Evolutionary conservation across 2,113 vertebrate species (phyloP).

Genomic region (Canis aureus): DNA sequence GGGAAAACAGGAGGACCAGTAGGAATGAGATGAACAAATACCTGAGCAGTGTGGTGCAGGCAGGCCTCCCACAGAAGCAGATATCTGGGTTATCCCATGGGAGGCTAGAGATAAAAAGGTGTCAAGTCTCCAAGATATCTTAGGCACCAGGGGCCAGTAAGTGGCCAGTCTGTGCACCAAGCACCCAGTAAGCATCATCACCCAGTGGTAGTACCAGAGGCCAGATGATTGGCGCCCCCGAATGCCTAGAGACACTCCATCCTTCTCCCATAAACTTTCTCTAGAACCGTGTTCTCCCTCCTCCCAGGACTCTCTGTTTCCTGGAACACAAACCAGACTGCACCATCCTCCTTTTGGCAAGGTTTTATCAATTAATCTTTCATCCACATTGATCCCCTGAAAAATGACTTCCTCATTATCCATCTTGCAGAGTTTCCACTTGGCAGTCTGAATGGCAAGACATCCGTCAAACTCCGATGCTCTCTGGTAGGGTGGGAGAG

Average conservation of each 20-base stretch:
- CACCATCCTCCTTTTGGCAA: constrained; percentile 47
- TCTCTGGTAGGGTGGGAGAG: neutral
- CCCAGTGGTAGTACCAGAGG: rapidly evolving
- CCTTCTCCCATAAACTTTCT: neutral
- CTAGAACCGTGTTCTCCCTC: constrained; percentile 10
- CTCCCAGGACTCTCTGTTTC: constrained; percentile 33
- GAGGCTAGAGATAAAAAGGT: neutral
- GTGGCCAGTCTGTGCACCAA: neutral
- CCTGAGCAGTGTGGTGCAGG: neutral
- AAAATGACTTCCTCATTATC: constrained; percentile 73
- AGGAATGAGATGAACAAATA: neutral
- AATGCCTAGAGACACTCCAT: neutral
- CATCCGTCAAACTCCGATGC: constrained; percentile 7
- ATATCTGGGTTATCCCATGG: neutral
- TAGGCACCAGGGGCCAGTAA: neutral
- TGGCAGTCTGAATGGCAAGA: constrained; percentile 16
- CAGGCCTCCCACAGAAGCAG: neutral
- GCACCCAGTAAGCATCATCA: neutral
- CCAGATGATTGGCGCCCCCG: neutral
- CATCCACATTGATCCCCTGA: constrained; percentile 63
- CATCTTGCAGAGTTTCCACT: constrained; percentile 60
- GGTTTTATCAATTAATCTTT: constrained; percentile 70
- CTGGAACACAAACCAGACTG: constrained; percentile 14
- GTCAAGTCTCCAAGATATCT: neutral
- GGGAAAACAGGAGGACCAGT: neutral